These are phyloP conservation scores for Mirza zaza DNA, from an alignment of 2,113 vertebrate genomes.

Conservation along the genomic window DNA sequence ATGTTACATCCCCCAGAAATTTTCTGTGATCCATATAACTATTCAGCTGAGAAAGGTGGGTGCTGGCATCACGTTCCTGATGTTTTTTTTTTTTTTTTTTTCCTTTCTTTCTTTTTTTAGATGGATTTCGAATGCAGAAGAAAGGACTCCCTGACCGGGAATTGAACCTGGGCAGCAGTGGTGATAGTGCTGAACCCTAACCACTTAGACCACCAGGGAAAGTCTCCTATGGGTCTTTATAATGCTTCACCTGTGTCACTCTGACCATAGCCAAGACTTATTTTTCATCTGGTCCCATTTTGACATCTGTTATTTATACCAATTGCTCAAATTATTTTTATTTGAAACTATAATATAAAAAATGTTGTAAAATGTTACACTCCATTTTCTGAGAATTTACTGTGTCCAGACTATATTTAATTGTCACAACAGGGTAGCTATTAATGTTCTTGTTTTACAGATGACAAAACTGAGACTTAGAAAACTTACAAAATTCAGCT, in stretches of 20 bases:
- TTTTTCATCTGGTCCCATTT: not conserved
- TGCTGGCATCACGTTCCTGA: not conserved
- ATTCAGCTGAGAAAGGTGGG: not conserved
- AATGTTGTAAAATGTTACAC: not conserved
- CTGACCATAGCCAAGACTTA: not conserved
- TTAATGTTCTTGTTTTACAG: not conserved
- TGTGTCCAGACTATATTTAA: not conserved
- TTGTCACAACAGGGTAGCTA: not conserved
- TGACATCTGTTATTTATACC: not conserved
- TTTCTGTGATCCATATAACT: not conserved
- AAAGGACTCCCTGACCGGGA: no score
- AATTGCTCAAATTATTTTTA: not conserved
- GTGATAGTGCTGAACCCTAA: no score
- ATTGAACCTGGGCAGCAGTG: no score
- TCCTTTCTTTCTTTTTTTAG: no score
- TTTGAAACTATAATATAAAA: not conserved
- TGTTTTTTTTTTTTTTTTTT: not conserved
- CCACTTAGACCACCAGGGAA: no score
- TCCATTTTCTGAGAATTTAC: not conserved
- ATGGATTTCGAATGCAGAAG: no score
- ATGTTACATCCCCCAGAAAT: not conserved
- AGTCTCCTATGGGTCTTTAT: not conserved
- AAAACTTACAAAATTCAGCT: not conserved
- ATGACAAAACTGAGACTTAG: not conserved
- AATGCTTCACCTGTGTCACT: not conserved